Evolutionary conservation across 2,797 vertebrate species (phyloP).

Genomic region (Molossus molossus): DNA sequence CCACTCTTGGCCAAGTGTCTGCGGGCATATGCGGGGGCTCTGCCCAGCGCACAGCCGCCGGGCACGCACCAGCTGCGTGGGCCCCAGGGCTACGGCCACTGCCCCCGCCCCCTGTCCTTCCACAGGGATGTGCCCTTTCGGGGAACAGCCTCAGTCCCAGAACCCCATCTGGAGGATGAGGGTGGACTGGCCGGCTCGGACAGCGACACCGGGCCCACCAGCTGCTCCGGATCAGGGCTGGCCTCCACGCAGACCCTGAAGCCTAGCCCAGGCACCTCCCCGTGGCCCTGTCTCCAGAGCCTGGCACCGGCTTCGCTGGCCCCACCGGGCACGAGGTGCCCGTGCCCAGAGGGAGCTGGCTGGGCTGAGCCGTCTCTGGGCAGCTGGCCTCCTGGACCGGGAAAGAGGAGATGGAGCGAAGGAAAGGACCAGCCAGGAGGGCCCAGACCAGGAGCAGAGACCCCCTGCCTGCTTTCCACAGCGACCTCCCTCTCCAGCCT

Average conservation of each 20-base stretch:
- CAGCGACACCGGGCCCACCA: no score
- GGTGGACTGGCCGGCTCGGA: not conserved
- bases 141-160: not conserved
- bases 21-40: not conserved
- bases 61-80: fast-evolving
- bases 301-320: fast-evolving
- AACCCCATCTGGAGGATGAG: not conserved
- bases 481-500: not conserved
- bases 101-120: fast-evolving
- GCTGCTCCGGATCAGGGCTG: not conserved
- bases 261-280: fast-evolving
- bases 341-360: fast-evolving
- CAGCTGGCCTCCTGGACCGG: not conserved
- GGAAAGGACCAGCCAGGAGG: no score
- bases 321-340: fast-evolving
- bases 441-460: not conserved
- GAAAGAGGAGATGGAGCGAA: no score
- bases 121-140: not conserved
- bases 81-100: fast-evolving
- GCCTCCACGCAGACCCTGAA: no score
- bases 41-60: not conserved
- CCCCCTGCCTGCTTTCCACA: fast-evolving
- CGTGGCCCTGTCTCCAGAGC: not conserved
- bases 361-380: fast-evolving
- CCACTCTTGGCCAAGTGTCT: not conserved